These are phyloP conservation scores for Ridgeia piscesae DNA, from an alignment of 1,140 invertebrate genomes.

Conservation along the genomic window DNA sequence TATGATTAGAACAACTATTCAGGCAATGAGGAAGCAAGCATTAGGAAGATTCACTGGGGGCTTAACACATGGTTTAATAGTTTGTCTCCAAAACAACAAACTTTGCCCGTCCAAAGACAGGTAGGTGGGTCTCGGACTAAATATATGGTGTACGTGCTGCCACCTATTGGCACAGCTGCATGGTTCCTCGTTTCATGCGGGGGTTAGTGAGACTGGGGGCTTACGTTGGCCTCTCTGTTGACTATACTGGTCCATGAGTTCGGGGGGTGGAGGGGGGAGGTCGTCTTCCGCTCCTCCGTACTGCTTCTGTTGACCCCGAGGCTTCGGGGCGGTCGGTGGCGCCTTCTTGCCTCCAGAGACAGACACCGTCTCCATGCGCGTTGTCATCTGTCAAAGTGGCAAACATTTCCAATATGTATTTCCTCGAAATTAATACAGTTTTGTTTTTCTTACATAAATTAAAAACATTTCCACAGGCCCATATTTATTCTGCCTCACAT, in stretches of 20 bases:
- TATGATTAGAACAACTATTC: not conserved
- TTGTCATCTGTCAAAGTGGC: slow-evolving; percentile 7
- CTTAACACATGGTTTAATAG: no score
- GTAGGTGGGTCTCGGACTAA: no score
- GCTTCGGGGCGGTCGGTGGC: slow-evolving; percentile 22
- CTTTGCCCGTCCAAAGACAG: no score
- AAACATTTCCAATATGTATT: not conserved
- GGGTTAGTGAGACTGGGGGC: not conserved
- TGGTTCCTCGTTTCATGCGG: not conserved
- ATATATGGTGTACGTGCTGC: no score
- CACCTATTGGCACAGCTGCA: no score
- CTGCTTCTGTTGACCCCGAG: slow-evolving; percentile 34
- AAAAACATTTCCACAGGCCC: no score
- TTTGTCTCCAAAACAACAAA: no score
- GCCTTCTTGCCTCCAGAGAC: slow-evolving; percentile 33
- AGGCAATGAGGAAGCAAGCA: no score
- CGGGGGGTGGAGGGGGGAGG: slow-evolving; percentile 33
- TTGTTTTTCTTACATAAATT: no score
- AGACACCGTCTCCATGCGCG: slow-evolving; percentile 37
- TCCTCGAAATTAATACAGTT: not conserved
- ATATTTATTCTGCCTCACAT: not conserved
- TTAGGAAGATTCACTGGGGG: no score
- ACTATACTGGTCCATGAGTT: slow-evolving; percentile 30
- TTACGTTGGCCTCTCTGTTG: slow-evolving; percentile 23
- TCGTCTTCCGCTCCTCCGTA: slow-evolving; percentile 31